phyloP scores from a whole-genome alignment of 2,113 vertebrate genomes.

The Azemiops feae region DNA sequence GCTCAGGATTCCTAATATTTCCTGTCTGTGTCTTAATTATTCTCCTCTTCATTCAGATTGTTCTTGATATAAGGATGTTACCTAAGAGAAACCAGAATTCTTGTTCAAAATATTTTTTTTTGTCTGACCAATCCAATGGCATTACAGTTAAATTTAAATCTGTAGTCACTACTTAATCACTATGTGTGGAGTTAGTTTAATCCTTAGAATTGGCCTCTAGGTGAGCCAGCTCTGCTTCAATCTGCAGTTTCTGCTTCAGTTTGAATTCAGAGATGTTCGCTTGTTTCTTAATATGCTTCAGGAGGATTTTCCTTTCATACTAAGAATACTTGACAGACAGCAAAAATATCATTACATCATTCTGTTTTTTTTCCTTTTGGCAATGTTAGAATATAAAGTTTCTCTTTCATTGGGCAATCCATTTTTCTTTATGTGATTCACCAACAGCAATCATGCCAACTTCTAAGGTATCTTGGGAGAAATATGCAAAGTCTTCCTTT shows the following conservation, averaged over 20 bases:
- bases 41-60: neutral
- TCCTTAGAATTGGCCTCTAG: neutral
- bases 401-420: slow-evolving; percentile 18
- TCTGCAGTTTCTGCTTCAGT: neutral
- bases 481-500: neutral
- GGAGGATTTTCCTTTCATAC: slow-evolving; percentile 10
- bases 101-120: neutral
- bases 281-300: slow-evolving; percentile 11
- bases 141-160: neutral
- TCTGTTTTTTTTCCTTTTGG: slow-evolving; percentile 7
- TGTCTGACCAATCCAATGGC: neutral
- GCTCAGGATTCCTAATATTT: neutral
- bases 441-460: neutral
- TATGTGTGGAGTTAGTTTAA: neutral
- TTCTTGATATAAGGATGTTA: neutral
- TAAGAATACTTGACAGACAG: slow-evolving; percentile 20
- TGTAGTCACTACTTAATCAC: neutral
- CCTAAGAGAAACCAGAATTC: slow-evolving; percentile 3
- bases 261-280: slow-evolving; percentile 14
- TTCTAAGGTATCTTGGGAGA: neutral
- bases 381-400: slow-evolving; percentile 8
- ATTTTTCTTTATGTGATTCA: neutral
- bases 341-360: slow-evolving; percentile 18
- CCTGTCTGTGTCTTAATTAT: neutral
- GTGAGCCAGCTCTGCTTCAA: slow-evolving; percentile 1